Percentiles rank a stretch among this genome's conserved stretches.
Evolutionary conservation across 2,113 vertebrate genomes (phyloP).

Genomic region (Brevimyrus niger): DNA sequence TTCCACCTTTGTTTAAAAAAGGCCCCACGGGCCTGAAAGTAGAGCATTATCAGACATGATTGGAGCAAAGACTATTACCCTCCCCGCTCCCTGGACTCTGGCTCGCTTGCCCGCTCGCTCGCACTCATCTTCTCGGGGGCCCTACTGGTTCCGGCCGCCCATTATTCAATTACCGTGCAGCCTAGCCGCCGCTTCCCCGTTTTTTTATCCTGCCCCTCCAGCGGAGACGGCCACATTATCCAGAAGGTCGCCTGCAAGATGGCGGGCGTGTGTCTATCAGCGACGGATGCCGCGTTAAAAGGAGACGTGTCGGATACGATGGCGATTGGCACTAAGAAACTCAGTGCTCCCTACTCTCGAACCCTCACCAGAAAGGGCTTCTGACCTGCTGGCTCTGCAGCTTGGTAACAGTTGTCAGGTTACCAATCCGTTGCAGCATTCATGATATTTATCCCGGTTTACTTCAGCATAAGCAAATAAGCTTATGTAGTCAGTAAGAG

Average conservation of each 20-base stretch:
- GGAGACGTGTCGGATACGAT: not conserved
- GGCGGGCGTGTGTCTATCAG: slow-evolving; percentile 4
- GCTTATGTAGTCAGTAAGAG: not conserved
- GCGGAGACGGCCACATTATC: not conserved
- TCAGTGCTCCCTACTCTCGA: not conserved
- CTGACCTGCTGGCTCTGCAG: not conserved
- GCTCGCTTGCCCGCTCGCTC: not conserved
- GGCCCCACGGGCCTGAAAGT: not conserved
- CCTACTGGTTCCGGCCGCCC: not conserved
- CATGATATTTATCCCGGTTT: not conserved
- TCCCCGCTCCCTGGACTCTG: not conserved
- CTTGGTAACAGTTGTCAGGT: not conserved
- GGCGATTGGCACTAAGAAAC: not conserved
- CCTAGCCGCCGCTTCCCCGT: not conserved
- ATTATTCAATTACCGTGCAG: not conserved
- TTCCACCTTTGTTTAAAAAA: not conserved
- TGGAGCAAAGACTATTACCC: slow-evolving; percentile 3
- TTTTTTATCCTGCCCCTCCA: not conserved
- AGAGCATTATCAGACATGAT: slow-evolving; percentile 7
- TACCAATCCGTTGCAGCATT: not conserved
- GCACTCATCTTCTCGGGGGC: not conserved
- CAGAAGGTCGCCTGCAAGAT: slow-evolving; percentile 1
- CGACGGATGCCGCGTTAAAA: not conserved
- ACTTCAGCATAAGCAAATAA: not conserved
- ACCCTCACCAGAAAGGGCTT: not conserved